A percentile compares a stretch with the other conserved stretches of the same genome.
Conservation (phyloP, 2,888 invertebrate species). For the Trachelus tabidus region DNA sequence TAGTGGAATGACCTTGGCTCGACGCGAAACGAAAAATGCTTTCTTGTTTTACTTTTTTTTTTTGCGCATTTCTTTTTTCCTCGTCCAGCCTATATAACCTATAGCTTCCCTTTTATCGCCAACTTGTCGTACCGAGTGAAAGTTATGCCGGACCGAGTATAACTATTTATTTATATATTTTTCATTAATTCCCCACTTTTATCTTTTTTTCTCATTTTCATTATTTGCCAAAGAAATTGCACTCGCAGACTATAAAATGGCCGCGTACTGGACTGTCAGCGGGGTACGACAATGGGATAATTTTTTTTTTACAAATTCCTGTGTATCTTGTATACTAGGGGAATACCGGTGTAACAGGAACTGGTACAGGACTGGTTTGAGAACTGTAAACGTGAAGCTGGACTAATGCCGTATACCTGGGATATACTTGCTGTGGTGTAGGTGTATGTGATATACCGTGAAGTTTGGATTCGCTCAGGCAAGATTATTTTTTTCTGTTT, state of each 20-base stretch:
- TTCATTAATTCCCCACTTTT: neutral
- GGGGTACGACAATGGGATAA: neutral
- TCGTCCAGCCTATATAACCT: neutral
- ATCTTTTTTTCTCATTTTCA: neutral
- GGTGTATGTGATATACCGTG: neutral
- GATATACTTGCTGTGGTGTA: neutral
- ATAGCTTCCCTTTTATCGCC: neutral
- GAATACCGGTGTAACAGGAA: neutral
- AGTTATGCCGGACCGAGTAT: neutral
- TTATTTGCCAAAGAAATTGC: neutral
- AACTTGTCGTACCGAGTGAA: neutral
- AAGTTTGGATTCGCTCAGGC: neutral
- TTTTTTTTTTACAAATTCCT: neutral
- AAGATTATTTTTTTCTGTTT: neutral
- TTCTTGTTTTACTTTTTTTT: neutral
- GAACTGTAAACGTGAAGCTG: neutral
- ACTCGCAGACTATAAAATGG: neutral
- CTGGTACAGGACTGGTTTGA: neutral
- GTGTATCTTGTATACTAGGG: neutral
- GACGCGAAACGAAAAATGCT: neutral
- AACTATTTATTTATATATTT: neutral
- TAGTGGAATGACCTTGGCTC: neutral
- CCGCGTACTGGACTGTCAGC: neutral
- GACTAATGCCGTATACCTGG: neutral
- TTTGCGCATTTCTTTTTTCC: neutral